Evolutionary conservation across 2,113 vertebrate genomes (phyloP), one percentile per base, ranked within the genome.

Genomic region (Spheniscus mendiculus): DNA sequence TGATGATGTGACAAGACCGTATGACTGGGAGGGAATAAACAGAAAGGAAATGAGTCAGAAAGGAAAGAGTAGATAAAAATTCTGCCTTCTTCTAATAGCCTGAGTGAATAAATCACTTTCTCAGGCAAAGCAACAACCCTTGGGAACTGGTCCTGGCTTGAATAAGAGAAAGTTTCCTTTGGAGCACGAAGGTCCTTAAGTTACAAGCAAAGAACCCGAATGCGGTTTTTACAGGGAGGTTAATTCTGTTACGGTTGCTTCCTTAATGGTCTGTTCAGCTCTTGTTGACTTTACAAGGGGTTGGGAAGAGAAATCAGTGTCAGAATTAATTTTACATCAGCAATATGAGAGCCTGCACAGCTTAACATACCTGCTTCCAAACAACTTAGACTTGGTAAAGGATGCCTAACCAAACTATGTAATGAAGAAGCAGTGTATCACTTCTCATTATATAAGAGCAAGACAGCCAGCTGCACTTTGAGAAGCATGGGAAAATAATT

Each of bases 291-390:
- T 70, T 38, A 47, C 14, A 16, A 76, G 70, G 52, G 0, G 0
- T 16, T 94, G 56, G 21, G 20, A 86, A 83, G 77, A 40, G n/a
- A 38, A 82, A 71, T 40, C 42, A 80, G 45, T 81, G 78, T 80
- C 74, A 53, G 52, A 85, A 88, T 71, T 76, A 76, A 81, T 89
- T 86, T 89, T 86, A 44, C 52, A 76, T 44, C 59, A 80, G 58
- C 29, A 27, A 59, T 12, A 34, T 0, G 0, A 82, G 87, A 74
- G 9, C 62, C 79, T 79, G 50, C 26, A 52, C 50, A 50, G 29
- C 34, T 77, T 38, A 86, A 72, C 0, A 11, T 27, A 65, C 26
- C 40, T 77, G 8, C 11, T 66, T 55, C 66, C 38, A 40, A 91
- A 65, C 34, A 85, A 11, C 32, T 17, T 17, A 36, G 44, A 2